These are phyloP conservation scores for Eupithecia subumbrata DNA, from an alignment of 2,888 invertebrate genomes.

Conservation along the genomic window DNA sequence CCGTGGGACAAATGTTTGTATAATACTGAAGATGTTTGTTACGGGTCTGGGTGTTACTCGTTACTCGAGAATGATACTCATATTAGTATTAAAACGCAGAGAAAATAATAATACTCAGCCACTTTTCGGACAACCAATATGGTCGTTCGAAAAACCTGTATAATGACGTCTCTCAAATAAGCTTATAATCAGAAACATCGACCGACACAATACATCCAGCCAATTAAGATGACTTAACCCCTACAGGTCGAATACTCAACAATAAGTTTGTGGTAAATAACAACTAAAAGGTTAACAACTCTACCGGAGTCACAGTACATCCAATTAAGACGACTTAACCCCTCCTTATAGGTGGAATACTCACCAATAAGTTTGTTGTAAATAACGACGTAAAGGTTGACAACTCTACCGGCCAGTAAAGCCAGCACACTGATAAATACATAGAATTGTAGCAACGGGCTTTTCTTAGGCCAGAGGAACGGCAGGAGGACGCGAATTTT, in stretches of 20 bases:
- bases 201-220: too few relatives aligned
- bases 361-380: slow-evolving; percentile 96
- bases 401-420: slow-evolving; percentile 90
- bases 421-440: slow-evolving; percentile 92
- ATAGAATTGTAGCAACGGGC: slow-evolving; percentile 88
- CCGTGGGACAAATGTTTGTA: too few relatives aligned
- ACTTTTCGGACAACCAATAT: too few relatives aligned
- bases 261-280: slow-evolving; percentile 96
- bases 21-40: too few relatives aligned
- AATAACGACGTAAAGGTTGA: slow-evolving; percentile 96
- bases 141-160: too few relatives aligned
- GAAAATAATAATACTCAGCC: too few relatives aligned
- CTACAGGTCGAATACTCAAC: slow-evolving; percentile 82
- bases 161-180: too few relatives aligned
- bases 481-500: slow-evolving; percentile 93
- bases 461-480: slow-evolving; percentile 97
- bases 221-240: background rate
- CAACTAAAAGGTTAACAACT: slow-evolving; percentile 94
- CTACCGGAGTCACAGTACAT: slow-evolving; percentile 83
- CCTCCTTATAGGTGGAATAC: slow-evolving; percentile 46
- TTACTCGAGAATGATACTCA: too few relatives aligned
- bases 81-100: too few relatives aligned
- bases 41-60: too few relatives aligned
- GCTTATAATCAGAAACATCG: too few relatives aligned
- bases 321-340: background rate